A percentile compares a stretch with the other conserved stretches of the same genome.
Conservation (phyloP, 2,797 vertebrate species). For the Liasis olivaceus region DNA sequence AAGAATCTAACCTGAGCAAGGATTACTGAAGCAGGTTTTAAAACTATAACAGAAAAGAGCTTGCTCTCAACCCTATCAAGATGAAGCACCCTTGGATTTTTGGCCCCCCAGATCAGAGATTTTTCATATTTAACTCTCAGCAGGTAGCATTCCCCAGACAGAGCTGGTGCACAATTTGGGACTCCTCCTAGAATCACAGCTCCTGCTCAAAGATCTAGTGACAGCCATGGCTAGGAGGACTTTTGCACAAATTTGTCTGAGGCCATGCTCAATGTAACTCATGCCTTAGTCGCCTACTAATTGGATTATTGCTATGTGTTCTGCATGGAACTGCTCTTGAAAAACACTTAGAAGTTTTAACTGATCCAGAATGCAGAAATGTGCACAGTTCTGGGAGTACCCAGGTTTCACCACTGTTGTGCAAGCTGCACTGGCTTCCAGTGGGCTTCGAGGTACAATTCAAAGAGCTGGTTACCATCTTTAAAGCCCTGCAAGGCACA, state of each 20-base stretch:
- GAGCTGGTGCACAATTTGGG: background rate
- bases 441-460: background rate
- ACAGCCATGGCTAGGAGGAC: background rate
- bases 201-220: background rate
- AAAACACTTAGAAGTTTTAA: background rate
- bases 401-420: background rate
- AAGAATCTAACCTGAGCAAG: background rate
- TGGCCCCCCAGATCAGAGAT: background rate
- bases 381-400: background rate
- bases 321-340: background rate
- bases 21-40: background rate
- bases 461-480: background rate
- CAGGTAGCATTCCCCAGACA: background rate
- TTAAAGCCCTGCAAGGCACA: background rate
- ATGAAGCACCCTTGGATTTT: background rate
- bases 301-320: background rate
- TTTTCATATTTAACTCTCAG: background rate
- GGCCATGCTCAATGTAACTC: background rate
- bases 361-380: background rate
- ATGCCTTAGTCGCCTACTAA: background rate
- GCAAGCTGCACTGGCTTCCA: background rate
- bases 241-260: background rate
- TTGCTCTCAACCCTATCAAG: background rate
- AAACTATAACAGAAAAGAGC: background rate
- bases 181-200: background rate